Conservation (phyloP, 2,888 invertebrate species). For the Lydus trimaculatus region DNA sequence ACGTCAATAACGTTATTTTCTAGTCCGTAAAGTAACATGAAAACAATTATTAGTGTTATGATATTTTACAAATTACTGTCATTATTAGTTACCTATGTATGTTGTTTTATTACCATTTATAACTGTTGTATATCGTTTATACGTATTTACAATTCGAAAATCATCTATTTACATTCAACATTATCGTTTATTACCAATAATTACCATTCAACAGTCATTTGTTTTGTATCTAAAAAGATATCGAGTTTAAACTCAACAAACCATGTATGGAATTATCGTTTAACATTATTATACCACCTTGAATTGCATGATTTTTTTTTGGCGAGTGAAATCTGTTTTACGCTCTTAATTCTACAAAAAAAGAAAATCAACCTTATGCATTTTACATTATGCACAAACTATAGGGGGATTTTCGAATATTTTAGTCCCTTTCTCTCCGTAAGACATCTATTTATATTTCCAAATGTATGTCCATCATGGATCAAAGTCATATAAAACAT, state of each 20-base stretch:
- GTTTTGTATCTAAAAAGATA: background rate
- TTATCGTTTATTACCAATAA: conserved; percentile 10
- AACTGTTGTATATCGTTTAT: background rate
- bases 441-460: background rate
- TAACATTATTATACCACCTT: background rate
- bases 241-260: background rate
- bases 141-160: conserved; percentile 9
- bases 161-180: conserved; percentile 8
- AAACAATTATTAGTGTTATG: background rate
- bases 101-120: background rate
- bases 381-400: background rate
- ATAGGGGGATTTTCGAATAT: background rate
- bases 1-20: background rate
- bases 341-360: background rate
- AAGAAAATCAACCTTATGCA: background rate
- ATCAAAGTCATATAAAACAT: conserved; percentile 2
- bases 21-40: background rate
- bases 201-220: conserved; percentile 7
- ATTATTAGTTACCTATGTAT: conserved; percentile 6
- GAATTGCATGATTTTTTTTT: background rate
- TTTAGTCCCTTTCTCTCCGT: background rate
- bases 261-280: conserved; percentile 1
- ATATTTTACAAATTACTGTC: conserved; percentile 6
- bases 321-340: background rate
- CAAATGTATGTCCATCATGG: conserved; percentile 1